Percentiles rank a stretch among this genome's conserved stretches.
phyloP scores from a whole-genome alignment of 53 echinoderm and acorn worm genomes.

The Astropecten irregularis region DNA sequence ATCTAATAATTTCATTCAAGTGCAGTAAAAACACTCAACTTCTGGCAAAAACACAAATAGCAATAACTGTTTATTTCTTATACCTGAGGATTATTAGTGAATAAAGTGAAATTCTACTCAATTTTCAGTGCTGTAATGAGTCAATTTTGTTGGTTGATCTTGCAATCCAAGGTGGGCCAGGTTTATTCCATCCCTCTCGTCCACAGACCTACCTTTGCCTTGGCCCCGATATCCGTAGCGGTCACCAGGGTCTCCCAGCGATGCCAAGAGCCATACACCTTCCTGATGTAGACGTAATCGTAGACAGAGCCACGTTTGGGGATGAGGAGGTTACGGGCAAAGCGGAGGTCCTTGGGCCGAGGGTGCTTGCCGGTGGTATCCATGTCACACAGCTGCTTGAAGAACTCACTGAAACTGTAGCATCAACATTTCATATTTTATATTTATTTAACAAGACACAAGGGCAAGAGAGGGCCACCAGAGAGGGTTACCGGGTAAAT shows the following conservation, averaged over 20 bases:
- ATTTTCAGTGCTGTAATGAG: too few relatives aligned
- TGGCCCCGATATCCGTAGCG: conserved; percentile 65
- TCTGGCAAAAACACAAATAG: too few relatives aligned
- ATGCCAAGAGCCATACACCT: conserved; percentile 90
- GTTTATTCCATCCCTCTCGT: too few relatives aligned
- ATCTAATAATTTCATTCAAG: too few relatives aligned
- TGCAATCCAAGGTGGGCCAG: too few relatives aligned
- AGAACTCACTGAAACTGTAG: conserved; percentile 99
- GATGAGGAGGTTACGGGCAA: conserved; percentile 83
- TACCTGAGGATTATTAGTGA: too few relatives aligned
- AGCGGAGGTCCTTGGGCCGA: conserved; percentile 85
- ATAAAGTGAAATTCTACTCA: too few relatives aligned
- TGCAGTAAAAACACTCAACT: too few relatives aligned
- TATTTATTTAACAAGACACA: neutral
- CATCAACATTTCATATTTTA: neutral
- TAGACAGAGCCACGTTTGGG: conserved; percentile 89
- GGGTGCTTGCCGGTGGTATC: conserved; percentile 75
- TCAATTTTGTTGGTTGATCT: too few relatives aligned
- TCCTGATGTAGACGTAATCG: conserved; percentile 90
- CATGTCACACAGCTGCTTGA: conserved; percentile 95
- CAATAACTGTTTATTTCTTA: too few relatives aligned
- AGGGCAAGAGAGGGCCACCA: neutral
- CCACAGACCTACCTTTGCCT: conserved; percentile 84
- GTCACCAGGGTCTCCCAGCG: conserved; percentile 82
- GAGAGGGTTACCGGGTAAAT: too few relatives aligned